Evolutionary conservation across 2,888 invertebrate species (phyloP).

Genomic region (Anaspis maculata): DNA sequence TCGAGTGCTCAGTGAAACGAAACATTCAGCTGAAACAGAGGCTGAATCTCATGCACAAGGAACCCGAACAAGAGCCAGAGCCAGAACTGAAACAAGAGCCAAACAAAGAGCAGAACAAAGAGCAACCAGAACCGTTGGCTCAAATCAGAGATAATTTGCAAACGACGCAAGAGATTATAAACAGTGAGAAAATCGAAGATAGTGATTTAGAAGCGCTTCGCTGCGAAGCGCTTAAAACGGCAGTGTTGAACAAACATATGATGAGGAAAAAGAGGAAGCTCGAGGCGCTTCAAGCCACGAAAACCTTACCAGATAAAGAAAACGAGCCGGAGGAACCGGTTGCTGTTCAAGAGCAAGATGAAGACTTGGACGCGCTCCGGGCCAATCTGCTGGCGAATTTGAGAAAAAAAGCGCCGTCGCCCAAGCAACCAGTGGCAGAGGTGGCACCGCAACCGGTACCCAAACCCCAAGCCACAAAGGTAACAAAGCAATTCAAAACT

Average conservation of each 20-base stretch:
- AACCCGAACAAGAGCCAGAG: conserved; percentile 3
- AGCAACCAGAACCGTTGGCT: not conserved
- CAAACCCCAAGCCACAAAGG: no score
- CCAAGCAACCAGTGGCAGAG: not conserved
- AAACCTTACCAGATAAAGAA: conserved; percentile 14
- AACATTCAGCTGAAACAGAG: conserved; percentile 33
- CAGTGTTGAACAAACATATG: conserved; percentile 56
- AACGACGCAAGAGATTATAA: not conserved
- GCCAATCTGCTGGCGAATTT: conserved; percentile 52
- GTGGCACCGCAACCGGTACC: no score
- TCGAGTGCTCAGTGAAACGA: conserved; percentile 24
- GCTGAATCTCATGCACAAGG: conserved; percentile 7
- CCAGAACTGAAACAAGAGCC: conserved; percentile 4
- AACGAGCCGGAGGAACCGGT: conserved; percentile 14
- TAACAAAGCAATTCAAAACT: no score
- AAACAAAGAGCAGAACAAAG: conserved; percentile 41
- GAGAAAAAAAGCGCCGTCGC: conserved; percentile 46
- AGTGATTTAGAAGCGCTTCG: conserved; percentile 55
- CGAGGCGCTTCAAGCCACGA: conserved; percentile 3
- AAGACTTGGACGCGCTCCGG: conserved; percentile 53
- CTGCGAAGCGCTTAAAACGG: conserved; percentile 60
- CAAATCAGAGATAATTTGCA: conserved; percentile 14
- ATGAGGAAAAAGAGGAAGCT: conserved; percentile 40
- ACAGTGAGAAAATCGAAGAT: conserved; percentile 32
- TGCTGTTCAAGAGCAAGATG: conserved; percentile 35